Evolutionary conservation across 2,113 vertebrate species (phyloP).

Genomic region (Glaucidium brasilianum): DNA sequence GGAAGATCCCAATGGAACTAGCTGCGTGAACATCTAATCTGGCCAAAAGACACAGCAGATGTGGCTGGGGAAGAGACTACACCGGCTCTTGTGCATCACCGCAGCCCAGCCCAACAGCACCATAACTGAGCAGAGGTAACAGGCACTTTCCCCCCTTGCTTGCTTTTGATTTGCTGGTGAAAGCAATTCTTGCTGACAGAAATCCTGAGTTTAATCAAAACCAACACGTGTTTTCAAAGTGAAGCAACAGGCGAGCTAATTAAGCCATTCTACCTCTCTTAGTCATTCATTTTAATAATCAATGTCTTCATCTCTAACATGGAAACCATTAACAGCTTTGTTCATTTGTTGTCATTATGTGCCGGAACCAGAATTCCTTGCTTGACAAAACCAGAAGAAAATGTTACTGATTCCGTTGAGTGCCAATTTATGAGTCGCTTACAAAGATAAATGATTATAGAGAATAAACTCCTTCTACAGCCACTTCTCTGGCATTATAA

Average conservation of each 20-base stretch:
- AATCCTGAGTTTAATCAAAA: not conserved
- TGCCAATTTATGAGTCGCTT: not conserved
- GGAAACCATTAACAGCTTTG: not conserved
- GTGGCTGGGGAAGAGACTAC: too few species aligned
- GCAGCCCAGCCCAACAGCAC: accelerated
- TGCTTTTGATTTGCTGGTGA: not conserved
- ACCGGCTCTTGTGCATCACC: not conserved
- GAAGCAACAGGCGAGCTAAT: not conserved
- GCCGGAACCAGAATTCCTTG: not conserved
- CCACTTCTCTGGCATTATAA: not conserved
- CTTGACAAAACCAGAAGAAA: not conserved
- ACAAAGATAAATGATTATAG: not conserved
- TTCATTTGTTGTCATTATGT: not conserved
- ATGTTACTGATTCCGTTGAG: not conserved
- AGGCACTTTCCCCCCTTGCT: not conserved
- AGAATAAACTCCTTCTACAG: not conserved
- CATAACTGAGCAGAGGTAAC: accelerated
- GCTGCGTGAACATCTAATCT: too few species aligned
- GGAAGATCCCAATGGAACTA: too few species aligned
- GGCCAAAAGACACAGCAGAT: not conserved
- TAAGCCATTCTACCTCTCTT: not conserved
- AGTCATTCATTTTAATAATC: not conserved
- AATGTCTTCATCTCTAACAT: not conserved
- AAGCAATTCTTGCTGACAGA: not conserved
- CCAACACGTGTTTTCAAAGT: not conserved